Percentiles rank a stretch among this genome's conserved stretches.
Evolutionary conservation across 2,797 vertebrate species (phyloP).

Genomic region (Centropyge bicolor): DNA sequence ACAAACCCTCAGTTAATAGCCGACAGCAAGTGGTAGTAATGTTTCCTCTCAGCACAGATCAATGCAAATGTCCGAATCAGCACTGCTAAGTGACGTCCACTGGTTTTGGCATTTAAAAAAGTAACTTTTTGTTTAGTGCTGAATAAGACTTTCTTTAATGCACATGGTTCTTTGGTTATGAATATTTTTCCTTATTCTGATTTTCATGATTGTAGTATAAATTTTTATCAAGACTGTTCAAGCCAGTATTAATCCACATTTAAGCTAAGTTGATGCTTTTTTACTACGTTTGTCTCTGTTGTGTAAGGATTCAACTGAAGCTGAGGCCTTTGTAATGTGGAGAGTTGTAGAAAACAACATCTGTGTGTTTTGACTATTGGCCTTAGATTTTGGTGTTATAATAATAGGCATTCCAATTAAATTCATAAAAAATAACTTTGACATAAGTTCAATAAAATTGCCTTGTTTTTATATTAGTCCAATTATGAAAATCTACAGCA

Average conservation of each 20-base stretch:
- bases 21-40: slow-evolving; percentile 31
- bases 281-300: neutral
- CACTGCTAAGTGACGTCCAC: neutral
- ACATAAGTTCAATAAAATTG: neutral
- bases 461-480: neutral
- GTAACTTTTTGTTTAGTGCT: neutral
- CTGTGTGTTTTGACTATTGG: neutral
- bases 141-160: neutral
- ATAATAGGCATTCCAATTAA: slow-evolving; percentile 25
- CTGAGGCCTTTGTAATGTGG: neutral
- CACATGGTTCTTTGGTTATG: slow-evolving; percentile 1
- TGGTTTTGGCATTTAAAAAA: slow-evolving; percentile 1
- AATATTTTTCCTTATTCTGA: slow-evolving; percentile 8
- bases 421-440: neutral
- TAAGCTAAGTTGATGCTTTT: neutral
- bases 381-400: slow-evolving; percentile 4
- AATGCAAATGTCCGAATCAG: slow-evolving; percentile 87
- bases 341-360: neutral
- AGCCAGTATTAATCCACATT: slow-evolving; percentile 23
- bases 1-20: neutral
- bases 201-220: slow-evolving; percentile 1
- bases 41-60: slow-evolving; percentile 78
- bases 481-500: neutral
- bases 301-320: neutral
- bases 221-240: neutral